Conservation (phyloP, 2,797 vertebrate genomes). For the Ceryle rudis region DNA sequence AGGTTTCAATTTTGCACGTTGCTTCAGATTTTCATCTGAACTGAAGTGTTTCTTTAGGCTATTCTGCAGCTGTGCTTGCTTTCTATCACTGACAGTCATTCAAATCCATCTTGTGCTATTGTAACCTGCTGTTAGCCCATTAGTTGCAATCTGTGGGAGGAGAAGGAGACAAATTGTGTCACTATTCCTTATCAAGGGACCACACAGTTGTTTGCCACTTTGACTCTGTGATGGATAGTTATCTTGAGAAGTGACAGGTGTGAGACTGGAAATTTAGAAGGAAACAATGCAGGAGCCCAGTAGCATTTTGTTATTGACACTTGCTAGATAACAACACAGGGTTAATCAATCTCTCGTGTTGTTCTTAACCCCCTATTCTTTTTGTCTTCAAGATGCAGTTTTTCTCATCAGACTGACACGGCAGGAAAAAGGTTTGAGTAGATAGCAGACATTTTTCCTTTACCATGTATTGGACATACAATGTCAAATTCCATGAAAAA, state of each 20-base stretch:
- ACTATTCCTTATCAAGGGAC: slow-evolving; percentile 95
- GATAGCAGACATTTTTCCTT: slow-evolving; percentile 44
- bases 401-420: slow-evolving; percentile 62
- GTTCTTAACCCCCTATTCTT: slow-evolving; percentile 75
- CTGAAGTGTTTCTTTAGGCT: slow-evolving; percentile 60
- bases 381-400: slow-evolving; percentile 82
- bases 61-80: slow-evolving; percentile 56
- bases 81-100: slow-evolving; percentile 52
- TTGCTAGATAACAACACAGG: slow-evolving; percentile 88
- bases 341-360: slow-evolving; percentile 87
- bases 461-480: not conserved
- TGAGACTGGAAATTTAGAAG: slow-evolving; percentile 85
- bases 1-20: slow-evolving; percentile 34
- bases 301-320: slow-evolving; percentile 91
- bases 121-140: slow-evolving; percentile 83
- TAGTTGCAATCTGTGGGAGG: slow-evolving; percentile 91
- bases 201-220: slow-evolving; percentile 93
- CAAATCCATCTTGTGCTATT: slow-evolving; percentile 75
- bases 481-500: not conserved
- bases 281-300: slow-evolving; percentile 86
- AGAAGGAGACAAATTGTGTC: slow-evolving; percentile 93
- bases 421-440: slow-evolving; percentile 43
- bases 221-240: slow-evolving; percentile 93
- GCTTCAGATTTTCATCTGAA: slow-evolving; percentile 56
- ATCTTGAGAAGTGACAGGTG: slow-evolving; percentile 95